These are phyloP conservation scores for Epirrhoe alternata DNA, from an alignment of 2,888 invertebrate species.

Conservation along the genomic window DNA sequence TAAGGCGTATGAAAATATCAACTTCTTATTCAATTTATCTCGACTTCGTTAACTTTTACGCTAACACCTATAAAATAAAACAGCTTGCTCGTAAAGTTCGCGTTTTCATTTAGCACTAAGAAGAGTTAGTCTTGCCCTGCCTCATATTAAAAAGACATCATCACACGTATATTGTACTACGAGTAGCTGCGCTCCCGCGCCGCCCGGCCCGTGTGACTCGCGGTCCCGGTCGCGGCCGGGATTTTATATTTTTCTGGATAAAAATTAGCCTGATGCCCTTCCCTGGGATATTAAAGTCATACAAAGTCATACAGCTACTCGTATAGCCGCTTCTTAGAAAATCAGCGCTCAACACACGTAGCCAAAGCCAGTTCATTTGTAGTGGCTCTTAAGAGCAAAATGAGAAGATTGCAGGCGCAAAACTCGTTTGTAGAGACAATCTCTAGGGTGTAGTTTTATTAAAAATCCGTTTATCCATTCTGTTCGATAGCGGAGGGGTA, in stretches of 20 bases:
- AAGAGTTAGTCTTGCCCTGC: neutral
- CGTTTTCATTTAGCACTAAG: neutral
- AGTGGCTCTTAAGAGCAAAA: neutral
- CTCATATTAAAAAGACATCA: neutral
- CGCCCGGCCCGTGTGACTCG: too few relatives aligned
- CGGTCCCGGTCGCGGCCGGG: too few relatives aligned
- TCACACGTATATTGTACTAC: neutral
- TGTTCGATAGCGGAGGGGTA: neutral
- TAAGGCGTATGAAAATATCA: neutral
- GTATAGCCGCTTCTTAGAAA: neutral
- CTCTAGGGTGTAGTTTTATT: neutral
- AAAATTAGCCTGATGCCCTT: too few relatives aligned
- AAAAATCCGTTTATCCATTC: neutral
- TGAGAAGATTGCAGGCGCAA: conserved; percentile 1
- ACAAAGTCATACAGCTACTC: neutral
- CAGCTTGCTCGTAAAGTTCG: conserved; percentile 1
- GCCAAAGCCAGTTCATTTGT: neutral
- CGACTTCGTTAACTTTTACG: conserved; percentile 4
- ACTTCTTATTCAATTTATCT: conserved; percentile 7
- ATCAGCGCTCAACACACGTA: neutral
- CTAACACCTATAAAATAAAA: conserved; percentile 4
- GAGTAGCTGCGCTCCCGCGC: too few relatives aligned
- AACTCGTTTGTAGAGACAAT: conserved; percentile 12
- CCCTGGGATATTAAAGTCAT: too few relatives aligned
- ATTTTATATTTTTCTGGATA: too few relatives aligned